Conservation (phyloP, 1,140 invertebrate species). For the Teleopsis dalmanni region DNA sequence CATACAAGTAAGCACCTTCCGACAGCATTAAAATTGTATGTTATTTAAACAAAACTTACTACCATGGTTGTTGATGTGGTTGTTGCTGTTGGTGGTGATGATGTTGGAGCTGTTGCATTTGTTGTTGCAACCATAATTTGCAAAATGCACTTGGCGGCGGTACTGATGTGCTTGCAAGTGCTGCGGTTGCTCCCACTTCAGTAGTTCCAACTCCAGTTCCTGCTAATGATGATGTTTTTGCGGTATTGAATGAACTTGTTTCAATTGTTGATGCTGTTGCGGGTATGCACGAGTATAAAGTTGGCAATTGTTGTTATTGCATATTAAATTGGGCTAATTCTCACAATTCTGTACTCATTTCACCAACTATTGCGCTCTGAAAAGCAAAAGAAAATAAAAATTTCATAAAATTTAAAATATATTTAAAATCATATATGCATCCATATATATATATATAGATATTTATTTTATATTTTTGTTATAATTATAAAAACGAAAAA, state of each 20-base stretch:
- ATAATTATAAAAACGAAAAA: no score
- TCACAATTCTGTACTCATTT: conserved; percentile 46
- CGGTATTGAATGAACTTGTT: background rate
- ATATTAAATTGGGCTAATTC: conserved; percentile 45
- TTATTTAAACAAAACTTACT: no score
- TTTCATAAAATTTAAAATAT: no score
- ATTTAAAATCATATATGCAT: no score
- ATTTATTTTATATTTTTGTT: no score
- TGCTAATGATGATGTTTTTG: background rate
- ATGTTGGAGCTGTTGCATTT: conserved; percentile 23
- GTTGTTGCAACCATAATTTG: conserved; percentile 40
- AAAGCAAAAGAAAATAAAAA: conserved; percentile 12
- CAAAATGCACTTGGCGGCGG: conserved; percentile 26
- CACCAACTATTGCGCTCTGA: conserved; percentile 44
- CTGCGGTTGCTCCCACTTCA: conserved; percentile 11
- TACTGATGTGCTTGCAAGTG: conserved; percentile 23
- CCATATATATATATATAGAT: no score
- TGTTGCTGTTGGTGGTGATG: conserved; percentile 22
- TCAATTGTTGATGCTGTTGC: background rate
- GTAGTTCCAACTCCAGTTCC: background rate
- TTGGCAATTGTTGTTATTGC: conserved; percentile 29
- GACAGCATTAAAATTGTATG: no score
- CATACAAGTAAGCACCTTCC: no score
- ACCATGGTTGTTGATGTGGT: conserved; percentile 16
- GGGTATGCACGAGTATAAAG: background rate